Evolutionary conservation across 2,113 vertebrate genomes (phyloP).

Genomic region (Donacobius atricapilla): DNA sequence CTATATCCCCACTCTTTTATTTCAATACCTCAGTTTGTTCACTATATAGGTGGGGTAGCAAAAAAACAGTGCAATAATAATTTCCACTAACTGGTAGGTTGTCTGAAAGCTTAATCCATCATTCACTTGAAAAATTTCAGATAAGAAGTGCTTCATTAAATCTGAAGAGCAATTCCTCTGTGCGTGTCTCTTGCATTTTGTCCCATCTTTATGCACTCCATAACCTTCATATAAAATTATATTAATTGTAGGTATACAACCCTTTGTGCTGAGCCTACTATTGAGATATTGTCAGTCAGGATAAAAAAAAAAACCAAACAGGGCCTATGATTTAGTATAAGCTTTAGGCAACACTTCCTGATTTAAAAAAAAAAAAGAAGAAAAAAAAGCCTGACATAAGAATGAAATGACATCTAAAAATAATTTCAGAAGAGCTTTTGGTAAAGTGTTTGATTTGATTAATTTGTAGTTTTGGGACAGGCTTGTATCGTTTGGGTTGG

Average conservation of each 20-base stretch:
- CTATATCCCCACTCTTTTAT: background rate
- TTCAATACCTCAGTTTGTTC: background rate
- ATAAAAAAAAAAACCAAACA: background rate
- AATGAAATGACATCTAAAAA: background rate
- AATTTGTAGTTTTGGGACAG: background rate
- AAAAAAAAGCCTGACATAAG: background rate
- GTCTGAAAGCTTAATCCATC: conserved; percentile 39
- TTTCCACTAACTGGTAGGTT: background rate
- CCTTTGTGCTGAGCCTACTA: background rate
- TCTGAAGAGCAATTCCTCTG: background rate
- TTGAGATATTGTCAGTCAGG: background rate
- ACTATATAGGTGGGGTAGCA: background rate
- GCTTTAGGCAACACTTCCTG: background rate
- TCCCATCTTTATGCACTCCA: background rate
- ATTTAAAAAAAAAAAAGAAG: background rate
- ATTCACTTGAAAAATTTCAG: conserved; percentile 1
- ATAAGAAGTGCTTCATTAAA: conserved; percentile 28
- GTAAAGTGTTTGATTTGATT: background rate
- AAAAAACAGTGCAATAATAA: background rate
- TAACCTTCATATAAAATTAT: background rate
- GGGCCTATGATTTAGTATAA: background rate
- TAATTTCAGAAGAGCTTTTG: background rate
- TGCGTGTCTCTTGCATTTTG: background rate
- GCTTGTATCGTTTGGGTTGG: too few relatives aligned
- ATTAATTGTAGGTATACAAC: background rate